Evolutionary conservation across 1,140 invertebrate genomes (phyloP).

Genomic region (Drosophila arizonae): DNA sequence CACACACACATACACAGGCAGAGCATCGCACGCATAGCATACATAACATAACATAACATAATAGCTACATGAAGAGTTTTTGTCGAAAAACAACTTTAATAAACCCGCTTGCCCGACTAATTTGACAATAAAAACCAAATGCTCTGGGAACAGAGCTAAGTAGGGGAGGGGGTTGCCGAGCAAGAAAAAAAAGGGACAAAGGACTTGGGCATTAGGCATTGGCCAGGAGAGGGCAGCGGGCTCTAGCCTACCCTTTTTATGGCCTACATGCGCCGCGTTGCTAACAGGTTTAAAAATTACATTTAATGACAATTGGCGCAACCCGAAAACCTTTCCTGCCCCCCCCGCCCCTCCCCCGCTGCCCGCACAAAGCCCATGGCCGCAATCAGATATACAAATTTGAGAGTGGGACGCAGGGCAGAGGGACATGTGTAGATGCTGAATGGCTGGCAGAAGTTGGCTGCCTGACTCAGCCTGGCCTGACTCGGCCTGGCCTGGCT

Average conservation of each 20-base stretch:
- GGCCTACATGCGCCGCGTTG: constrained; percentile 63
- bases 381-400: constrained; percentile 53
- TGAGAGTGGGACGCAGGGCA: neutral
- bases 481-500: neutral
- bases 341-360: too few species aligned
- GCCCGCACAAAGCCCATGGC: constrained; percentile 19
- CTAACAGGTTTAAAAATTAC: constrained; percentile 81
- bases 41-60: constrained; percentile 41
- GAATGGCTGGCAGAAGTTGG: constrained; percentile 42
- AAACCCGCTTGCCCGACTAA: constrained; percentile 76
- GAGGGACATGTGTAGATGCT: constrained; percentile 54
- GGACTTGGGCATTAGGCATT: too few species aligned
- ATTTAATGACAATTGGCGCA: constrained; percentile 77
- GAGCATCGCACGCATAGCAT: neutral
- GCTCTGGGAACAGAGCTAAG: constrained; percentile 29
- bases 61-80: constrained; percentile 48
- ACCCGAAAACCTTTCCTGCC: constrained; percentile 7
- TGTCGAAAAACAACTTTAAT: constrained; percentile 66
- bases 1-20: neutral
- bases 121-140: constrained; percentile 78
- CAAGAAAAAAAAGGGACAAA: constrained; percentile 25
- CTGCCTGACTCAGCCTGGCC: too few species aligned
- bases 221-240: too few species aligned
- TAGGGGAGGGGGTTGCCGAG: neutral
- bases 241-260: constrained; percentile 53